Evolutionary conservation across 2,113 vertebrate genomes (phyloP).

Genomic region (Cyrtonyx montezumae): DNA sequence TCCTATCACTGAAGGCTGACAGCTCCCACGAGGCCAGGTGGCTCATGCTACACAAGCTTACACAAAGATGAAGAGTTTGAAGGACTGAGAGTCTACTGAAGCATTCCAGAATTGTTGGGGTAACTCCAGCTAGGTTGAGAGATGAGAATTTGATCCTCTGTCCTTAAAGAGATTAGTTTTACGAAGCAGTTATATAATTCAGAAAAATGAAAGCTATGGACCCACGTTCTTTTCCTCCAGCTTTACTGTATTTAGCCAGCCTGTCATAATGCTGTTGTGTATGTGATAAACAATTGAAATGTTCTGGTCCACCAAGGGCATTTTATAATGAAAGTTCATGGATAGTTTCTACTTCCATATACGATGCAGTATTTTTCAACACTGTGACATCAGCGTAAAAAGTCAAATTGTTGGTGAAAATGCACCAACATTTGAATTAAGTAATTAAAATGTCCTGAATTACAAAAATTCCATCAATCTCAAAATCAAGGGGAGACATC

Average conservation of each 20-base stretch:
- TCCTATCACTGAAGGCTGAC: not conserved
- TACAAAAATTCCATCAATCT: constrained; percentile 31
- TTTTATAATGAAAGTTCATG: not conserved
- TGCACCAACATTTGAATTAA: not conserved
- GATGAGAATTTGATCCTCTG: constrained; percentile 30
- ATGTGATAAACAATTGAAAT: constrained; percentile 30
- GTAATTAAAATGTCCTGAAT: not conserved
- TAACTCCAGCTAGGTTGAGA: not conserved
- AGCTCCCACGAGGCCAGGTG: not conserved
- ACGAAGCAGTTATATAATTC: constrained; percentile 4
- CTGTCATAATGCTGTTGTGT: not conserved
- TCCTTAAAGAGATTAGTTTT: constrained; percentile 32
- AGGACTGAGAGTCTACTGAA: not conserved
- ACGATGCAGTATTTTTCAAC: not conserved
- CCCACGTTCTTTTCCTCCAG: not conserved
- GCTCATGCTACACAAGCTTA: not conserved
- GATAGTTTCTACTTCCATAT: constrained; percentile 8
- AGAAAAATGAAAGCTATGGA: constrained; percentile 37
- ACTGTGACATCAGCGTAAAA: not conserved
- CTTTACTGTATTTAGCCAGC: constrained; percentile 51
- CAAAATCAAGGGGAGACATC: not conserved
- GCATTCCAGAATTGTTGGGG: constrained; percentile 21
- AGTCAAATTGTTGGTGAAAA: not conserved
- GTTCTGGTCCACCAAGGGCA: not conserved
- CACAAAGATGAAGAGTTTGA: fast-evolving